Evolutionary conservation across 2,888 invertebrate species (phyloP), one percentile per base, ranked within the genome.

Genomic region (Euzetes globulus): DNA sequence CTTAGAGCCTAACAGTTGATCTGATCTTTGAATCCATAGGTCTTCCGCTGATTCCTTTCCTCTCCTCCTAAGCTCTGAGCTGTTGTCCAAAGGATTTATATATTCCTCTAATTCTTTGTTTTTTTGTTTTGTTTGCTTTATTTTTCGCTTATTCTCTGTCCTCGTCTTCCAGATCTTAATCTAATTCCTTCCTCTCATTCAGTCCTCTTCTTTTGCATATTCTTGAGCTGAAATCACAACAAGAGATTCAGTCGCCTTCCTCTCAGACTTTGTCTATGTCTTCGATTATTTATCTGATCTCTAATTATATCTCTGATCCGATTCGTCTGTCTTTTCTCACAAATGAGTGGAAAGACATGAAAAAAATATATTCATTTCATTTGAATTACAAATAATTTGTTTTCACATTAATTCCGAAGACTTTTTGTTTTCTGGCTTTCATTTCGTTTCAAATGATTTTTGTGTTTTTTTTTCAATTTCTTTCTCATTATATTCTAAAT

Each of bases 51-150:
- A 41, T 50, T 17, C 50, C 50, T 50, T 50, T 19, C 19, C 50
- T 55, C 25, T 55, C 22, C 22, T 55, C 47, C 22, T 55, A 41
- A 41, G 5, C 55, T 25, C 55, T 55, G 55, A 55, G 19, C 55
- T 55, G 55, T 55, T 55, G 55, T 55, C 25, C 55, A 55, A 55
- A 55, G 55, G 55, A 55, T 55, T 55, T 55, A 55, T 55, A 22
- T 55, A 55, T 55, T 55, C 13, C 22, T 22, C 22, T 55, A 19
- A 22, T 50, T 19, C 19, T 19, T 9, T 50, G 50, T 50, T n/a
- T 50, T n/a, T 50, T 50, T 19, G 50, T 19, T 55, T 55, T 4
- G 3, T 55, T 22, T 25, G 25, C 55, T 55, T 22, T 55, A 22
- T 55, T 13, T 55, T 55, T 55, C 19, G 11, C 25, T 55, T 55